Evolutionary conservation across 2,797 vertebrate genomes (phyloP).

Genomic region (Phrynocephalus vlangalii): DNA sequence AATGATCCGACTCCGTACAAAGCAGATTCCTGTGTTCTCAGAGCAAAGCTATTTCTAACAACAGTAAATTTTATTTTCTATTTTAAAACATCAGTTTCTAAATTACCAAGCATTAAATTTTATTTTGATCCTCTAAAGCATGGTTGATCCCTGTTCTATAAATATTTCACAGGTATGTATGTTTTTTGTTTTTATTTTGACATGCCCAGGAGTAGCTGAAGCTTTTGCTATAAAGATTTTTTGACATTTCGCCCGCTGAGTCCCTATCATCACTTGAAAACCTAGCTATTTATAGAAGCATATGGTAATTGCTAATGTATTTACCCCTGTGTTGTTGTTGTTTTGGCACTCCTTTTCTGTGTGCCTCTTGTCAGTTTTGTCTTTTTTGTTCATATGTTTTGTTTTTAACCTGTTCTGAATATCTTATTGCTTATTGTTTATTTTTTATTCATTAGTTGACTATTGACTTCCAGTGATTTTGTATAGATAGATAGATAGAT

Average conservation of each 20-base stretch:
- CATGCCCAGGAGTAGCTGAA: background rate
- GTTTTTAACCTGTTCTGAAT: too few species aligned
- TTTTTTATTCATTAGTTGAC: too few species aligned
- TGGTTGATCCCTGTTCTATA: background rate
- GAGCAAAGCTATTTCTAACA: background rate
- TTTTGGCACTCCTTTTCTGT: too few species aligned
- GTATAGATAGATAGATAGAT: too few species aligned
- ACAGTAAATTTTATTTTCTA: background rate
- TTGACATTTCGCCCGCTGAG: background rate
- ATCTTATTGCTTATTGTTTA: too few species aligned
- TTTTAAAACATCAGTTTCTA: slow-evolving; percentile 12
- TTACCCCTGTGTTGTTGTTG: too few species aligned
- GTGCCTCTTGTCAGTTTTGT: too few species aligned
- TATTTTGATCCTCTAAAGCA: slow-evolving; percentile 23
- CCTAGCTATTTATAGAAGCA: too few species aligned
- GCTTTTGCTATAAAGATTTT: background rate
- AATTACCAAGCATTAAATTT: slow-evolving; percentile 1
- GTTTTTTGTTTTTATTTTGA: background rate
- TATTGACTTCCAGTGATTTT: too few species aligned
- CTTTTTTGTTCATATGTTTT: too few species aligned
- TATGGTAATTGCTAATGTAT: too few species aligned
- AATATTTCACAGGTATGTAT: background rate
- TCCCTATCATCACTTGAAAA: background rate
- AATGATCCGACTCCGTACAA: too few species aligned
- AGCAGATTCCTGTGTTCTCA: background rate